A percentile compares a stretch with the other conserved stretches of the same genome.
Evolutionary conservation across 2,797 vertebrate genomes (phyloP).

Genomic region (Meriones psammophilus): DNA sequence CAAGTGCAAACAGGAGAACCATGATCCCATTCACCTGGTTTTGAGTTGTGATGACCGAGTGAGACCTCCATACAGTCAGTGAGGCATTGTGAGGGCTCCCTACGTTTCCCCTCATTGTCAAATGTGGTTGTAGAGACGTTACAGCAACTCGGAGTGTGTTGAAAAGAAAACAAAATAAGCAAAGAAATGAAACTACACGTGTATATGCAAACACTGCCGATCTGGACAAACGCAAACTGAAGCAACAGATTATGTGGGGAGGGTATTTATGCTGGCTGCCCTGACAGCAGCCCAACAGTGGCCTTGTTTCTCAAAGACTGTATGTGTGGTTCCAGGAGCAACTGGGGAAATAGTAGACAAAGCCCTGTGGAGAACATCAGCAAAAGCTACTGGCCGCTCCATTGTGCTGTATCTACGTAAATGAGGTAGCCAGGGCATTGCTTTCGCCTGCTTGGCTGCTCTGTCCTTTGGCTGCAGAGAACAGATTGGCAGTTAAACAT

Average conservation of each 20-base stretch:
- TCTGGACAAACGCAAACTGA: neutral
- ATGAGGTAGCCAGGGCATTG: neutral
- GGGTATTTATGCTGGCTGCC: neutral
- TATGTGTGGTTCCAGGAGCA: neutral
- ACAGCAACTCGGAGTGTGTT: fast-evolving
- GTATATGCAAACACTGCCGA: neutral
- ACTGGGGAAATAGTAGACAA: neutral
- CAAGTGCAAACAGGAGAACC: neutral
- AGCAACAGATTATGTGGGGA: neutral
- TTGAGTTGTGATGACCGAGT: neutral
- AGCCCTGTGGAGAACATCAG: neutral
- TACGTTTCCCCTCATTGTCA: neutral
- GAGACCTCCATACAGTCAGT: fast-evolving
- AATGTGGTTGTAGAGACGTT: fast-evolving
- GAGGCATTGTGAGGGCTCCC: fast-evolving
- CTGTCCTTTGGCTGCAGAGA: neutral
- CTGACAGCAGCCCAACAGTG: neutral
- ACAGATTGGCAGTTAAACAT: conserved; percentile 62
- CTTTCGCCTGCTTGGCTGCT: neutral
- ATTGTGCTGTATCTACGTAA: neutral
- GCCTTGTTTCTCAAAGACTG: neutral
- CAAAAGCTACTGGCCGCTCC: neutral
- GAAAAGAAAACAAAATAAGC: neutral
- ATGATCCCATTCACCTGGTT: neutral
- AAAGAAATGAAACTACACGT: neutral